Base-by-base conservation (phyloP, 2,113 vertebrate genomes). In the Rostratula benghalensis region DNA sequence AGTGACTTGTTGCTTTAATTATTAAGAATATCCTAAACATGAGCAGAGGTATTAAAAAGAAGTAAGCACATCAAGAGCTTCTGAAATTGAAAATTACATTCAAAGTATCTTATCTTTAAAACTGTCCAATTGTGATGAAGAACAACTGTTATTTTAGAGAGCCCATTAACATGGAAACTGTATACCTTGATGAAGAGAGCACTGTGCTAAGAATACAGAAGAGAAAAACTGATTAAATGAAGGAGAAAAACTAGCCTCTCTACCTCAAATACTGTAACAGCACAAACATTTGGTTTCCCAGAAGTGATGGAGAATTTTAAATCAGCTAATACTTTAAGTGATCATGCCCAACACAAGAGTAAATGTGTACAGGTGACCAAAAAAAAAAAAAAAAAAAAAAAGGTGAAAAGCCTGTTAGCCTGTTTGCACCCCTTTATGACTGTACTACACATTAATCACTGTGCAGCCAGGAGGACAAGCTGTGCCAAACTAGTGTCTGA, bases 351-450 rank as follows among this genome's bases (percentile, higher is more conserved):
- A 18, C 2, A 41, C 0, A 2, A 46, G 10, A n/a, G 56, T 64
- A 61, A 83, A 27, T 53, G 3, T 20, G 6, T 33, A 60, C 10
- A 67, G 12, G 6, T 27, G 43, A 30, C 28, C 14, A 31, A 3
- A 18, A 70, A 21, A 5, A 25, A 17, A 31, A 3, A 18, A 70
- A 21, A 5, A 25, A 14, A 17, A n/a, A 3, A 13, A 70, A 21
- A 5, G 25, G 16, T 68, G 25, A 41, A 78, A 84, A 53, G 2
- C 13, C 19, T 5, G 1, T 10, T 75, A 53, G 2, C 13, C 19
- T 5, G 1, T 10, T 75, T 75, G 10, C 11, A 41, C 3, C 7
- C 5, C 2, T 31, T 5, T 13, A 20, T 2, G 2, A 51, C 16
- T 61, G 12, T 45, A 17, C 8, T 64, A 9, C 21, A 13, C 11